phyloP scores from a whole-genome alignment of 2,113 vertebrate species.

The Catagonus wagneri region DNA sequence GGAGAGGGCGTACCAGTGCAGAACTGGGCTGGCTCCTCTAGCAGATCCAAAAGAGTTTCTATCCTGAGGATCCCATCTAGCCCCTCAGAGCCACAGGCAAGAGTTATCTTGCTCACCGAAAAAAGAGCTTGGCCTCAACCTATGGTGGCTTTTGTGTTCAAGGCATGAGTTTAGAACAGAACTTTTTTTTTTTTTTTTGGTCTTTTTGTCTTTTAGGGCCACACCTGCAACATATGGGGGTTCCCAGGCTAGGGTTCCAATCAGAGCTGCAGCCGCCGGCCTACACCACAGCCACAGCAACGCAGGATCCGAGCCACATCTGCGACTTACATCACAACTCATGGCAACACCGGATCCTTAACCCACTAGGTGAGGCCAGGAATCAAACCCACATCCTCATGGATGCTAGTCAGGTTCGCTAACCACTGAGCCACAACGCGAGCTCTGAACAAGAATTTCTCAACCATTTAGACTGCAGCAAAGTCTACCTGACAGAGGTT shows the following conservation, averaged over 20 bases:
- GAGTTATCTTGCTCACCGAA: not conserved
- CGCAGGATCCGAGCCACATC: too few relatives aligned
- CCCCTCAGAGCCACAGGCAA: not conserved
- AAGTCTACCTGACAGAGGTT: not conserved
- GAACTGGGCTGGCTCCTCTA: not conserved
- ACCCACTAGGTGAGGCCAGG: too few relatives aligned
- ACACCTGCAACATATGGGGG: too few relatives aligned
- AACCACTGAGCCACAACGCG: too few relatives aligned
- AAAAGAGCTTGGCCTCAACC: not conserved
- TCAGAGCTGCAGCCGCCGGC: too few relatives aligned
- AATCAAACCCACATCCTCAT: too few relatives aligned
- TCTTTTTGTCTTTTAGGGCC: too few relatives aligned
- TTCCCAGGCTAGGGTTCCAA: too few relatives aligned
- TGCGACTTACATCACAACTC: too few relatives aligned
- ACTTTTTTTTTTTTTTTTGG: not conserved
- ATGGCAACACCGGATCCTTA: too few relatives aligned
- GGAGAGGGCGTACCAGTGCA: not conserved
- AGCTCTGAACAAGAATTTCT: not conserved
- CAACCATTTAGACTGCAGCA: not conserved
- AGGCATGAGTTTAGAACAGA: not conserved
- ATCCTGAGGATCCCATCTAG: not conserved
- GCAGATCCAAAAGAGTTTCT: not conserved
- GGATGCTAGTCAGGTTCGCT: too few relatives aligned
- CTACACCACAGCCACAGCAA: too few relatives aligned
- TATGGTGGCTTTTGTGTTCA: not conserved